Conservation (phyloP, 1,140 invertebrate species). For the Andrena cerasifolii region DNA sequence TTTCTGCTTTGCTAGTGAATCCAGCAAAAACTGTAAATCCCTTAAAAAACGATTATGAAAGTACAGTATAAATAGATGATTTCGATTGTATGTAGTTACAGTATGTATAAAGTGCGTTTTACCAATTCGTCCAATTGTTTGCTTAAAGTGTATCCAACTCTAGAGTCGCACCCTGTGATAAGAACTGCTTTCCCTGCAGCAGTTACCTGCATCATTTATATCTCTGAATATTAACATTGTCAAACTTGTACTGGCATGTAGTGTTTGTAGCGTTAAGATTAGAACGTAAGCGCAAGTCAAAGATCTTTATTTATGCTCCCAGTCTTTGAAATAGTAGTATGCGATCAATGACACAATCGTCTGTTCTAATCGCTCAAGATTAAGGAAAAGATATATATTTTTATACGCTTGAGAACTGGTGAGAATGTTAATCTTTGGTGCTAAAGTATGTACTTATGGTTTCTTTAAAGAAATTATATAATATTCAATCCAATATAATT, state of each 20-base stretch:
- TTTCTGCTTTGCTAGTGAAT: conserved; percentile 86
- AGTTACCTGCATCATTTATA: conserved; percentile 84
- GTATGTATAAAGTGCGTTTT: conserved; percentile 32
- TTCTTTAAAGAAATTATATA: background rate
- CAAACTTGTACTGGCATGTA: background rate
- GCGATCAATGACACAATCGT: too few species aligned
- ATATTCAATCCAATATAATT: background rate
- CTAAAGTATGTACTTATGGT: background rate
- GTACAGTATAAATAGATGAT: conserved; percentile 27
- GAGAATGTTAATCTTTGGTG: background rate
- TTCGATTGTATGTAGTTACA: background rate
- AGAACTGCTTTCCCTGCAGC: conserved; percentile 90
- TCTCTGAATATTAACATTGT: conserved; percentile 9
- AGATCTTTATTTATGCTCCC: too few species aligned
- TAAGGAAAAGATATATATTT: background rate
- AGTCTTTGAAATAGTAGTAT: too few species aligned
- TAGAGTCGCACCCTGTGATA: conserved; percentile 92
- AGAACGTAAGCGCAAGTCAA: too few species aligned
- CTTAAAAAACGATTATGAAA: conserved; percentile 70
- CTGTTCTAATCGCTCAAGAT: too few species aligned
- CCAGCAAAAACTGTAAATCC: conserved; percentile 92
- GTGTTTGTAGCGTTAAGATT: conserved; percentile 19
- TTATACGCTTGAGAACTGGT: background rate
- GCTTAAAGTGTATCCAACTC: conserved; percentile 89
- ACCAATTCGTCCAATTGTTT: conserved; percentile 89